Evolutionary conservation across 2,888 invertebrate species (phyloP).

Genomic region (Tanytarsus gracilentus): DNA sequence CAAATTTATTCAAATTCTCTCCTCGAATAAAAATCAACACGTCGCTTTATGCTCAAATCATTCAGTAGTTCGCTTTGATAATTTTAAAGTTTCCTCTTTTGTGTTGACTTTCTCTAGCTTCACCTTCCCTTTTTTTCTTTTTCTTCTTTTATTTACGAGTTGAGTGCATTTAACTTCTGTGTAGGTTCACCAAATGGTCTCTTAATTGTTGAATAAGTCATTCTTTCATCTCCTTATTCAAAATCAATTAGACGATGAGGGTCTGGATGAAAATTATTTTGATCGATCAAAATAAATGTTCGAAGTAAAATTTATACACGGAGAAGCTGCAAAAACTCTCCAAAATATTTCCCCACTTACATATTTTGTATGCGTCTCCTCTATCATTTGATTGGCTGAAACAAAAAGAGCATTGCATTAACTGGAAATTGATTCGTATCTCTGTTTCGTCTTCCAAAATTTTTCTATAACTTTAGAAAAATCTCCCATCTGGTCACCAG

Average conservation of each 20-base stretch:
- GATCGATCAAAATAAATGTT: no score
- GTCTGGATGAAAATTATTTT: no score
- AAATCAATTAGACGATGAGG: no score
- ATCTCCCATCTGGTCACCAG: conserved; percentile 2
- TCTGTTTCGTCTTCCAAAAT: no score
- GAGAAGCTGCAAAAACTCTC: not conserved
- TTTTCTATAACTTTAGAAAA: no score
- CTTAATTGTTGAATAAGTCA: no score
- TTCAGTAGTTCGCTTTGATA: not conserved
- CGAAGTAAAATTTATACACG: not conserved
- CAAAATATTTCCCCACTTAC: no score
- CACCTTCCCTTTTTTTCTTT: not conserved
- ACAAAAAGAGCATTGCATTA: not conserved
- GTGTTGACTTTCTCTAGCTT: not conserved
- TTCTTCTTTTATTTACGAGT: no score
- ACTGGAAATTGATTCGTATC: not conserved
- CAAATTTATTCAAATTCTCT: conserved; percentile 4
- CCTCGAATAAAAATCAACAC: conserved; percentile 3
- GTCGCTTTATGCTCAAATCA: not conserved
- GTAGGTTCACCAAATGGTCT: no score
- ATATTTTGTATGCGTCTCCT: not conserved
- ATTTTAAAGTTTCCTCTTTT: not conserved
- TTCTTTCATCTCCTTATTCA: no score
- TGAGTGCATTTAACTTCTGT: no score
- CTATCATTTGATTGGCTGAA: not conserved